Evolutionary conservation across 2,888 invertebrate species (phyloP).

Genomic region (Dysmachus trigonus): DNA sequence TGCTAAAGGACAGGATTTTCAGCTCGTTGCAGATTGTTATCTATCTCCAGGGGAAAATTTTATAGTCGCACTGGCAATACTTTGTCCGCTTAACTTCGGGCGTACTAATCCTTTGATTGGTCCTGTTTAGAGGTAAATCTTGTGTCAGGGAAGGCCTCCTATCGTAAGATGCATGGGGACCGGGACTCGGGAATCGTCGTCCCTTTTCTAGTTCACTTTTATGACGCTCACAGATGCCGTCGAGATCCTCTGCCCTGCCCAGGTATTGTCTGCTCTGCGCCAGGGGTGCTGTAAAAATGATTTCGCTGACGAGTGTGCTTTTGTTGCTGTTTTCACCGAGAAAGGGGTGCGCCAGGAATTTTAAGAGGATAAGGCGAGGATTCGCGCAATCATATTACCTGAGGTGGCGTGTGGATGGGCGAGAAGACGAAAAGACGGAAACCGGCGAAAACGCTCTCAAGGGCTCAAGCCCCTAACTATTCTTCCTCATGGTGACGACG

Average conservation of each 20-base stretch:
- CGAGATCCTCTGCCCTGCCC: background rate
- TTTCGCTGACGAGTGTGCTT: slow-evolving; percentile 48
- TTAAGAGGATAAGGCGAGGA: slow-evolving; percentile 6
- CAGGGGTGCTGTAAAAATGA: slow-evolving; percentile 49
- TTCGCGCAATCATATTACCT: background rate
- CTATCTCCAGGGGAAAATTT: slow-evolving; percentile 33
- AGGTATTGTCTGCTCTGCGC: slow-evolving; percentile 40
- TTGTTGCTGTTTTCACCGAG: background rate
- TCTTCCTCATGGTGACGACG: background rate
- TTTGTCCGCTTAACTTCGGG: slow-evolving; percentile 23
- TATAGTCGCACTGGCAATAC: slow-evolving; percentile 36
- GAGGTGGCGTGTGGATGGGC: background rate
- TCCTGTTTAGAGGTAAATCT: background rate
- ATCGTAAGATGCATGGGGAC: slow-evolving; percentile 1
- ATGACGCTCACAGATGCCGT: slow-evolving; percentile 30
- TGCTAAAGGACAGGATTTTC: slow-evolving; percentile 37
- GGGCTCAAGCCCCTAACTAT: background rate
- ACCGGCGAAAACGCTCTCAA: background rate
- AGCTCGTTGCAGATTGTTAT: slow-evolving; percentile 39
- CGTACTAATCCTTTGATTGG: slow-evolving; percentile 40
- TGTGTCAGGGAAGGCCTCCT: background rate
- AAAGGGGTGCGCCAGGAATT: slow-evolving; percentile 29
- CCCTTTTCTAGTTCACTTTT: slow-evolving; percentile 31
- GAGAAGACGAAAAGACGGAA: background rate
- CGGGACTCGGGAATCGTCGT: no score